Base-by-base conservation (phyloP, 2,113 vertebrate genomes). In the Excalfactoria chinensis region DNA sequence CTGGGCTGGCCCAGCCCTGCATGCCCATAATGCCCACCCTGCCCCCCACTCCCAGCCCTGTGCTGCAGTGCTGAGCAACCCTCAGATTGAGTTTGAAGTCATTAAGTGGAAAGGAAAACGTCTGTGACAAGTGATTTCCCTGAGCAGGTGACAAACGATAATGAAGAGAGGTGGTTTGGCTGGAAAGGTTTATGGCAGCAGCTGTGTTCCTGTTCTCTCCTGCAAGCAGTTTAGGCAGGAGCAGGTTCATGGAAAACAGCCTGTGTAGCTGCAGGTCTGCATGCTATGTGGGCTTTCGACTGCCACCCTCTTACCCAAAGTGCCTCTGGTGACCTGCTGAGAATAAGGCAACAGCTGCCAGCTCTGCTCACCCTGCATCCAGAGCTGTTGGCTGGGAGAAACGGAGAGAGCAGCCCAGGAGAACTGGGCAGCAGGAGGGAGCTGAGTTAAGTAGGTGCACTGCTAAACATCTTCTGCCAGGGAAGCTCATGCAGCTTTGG, bases 21-120 rank as follows among this genome's bases (percentile, higher is more conserved):
- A 25, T 23, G 20, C 46, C 12, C 37, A 37, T 37, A 37, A 7
- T 37, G 37, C 37, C 23, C 37, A 87, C 53, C 49, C 56, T 44
- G 37, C 26, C 49, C 34, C 58, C 13, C 0, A 74, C 89, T 92
- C 22, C 0, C 23, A 26, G 51, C 51, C 26, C 51, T 16, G 51
- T 15, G 51, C 51, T 53, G 51, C 25, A 53, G 51, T 30, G 83
- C 53, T 11, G 30, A 56, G 53, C 53, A 30, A 32, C 67, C 82
- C 77, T 70, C 92, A 94, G 93, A 94, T 95, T 95, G 89, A 95
- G 93, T 97, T 94, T 93, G 95, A 96, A 96, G 88, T 95, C 94
- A 73, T 96, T 97, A 96, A 97, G 91, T 93, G 91, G 95, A 88
- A 97, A 96, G 94, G 95, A 95, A 97, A 96, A 96, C 93, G 93